Evolutionary conservation across 2,113 vertebrate genomes (phyloP).

Genomic region (Lynx canadensis): DNA sequence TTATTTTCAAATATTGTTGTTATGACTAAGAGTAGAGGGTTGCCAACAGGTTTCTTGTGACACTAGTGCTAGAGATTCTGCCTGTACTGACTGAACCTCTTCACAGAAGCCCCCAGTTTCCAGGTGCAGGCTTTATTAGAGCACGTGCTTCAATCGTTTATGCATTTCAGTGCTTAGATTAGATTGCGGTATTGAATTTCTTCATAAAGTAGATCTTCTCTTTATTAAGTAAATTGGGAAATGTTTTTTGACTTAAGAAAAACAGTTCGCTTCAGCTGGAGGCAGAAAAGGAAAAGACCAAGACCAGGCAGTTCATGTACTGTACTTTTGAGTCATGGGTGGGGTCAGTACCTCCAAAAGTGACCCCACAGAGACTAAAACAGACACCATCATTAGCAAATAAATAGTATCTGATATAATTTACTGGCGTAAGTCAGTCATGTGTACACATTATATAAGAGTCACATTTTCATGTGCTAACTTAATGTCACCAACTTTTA

Average conservation of each 20-base stretch:
- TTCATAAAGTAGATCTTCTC: conserved; percentile 70
- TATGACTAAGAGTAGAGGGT: conserved; percentile 56
- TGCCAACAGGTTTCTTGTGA: conserved; percentile 25
- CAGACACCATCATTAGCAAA: background rate
- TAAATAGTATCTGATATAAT: background rate
- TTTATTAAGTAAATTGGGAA: conserved; percentile 76
- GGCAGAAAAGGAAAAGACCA: background rate
- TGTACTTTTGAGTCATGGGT: background rate
- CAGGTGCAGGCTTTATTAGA: conserved; percentile 70
- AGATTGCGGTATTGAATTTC: conserved; percentile 60
- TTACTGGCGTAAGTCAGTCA: background rate
- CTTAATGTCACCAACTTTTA: background rate
- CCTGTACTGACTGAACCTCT: conserved; percentile 70
- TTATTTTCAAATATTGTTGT: conserved; percentile 53
- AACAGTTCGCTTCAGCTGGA: background rate
- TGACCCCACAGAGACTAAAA: background rate
- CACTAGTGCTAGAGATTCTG: background rate
- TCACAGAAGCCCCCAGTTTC: conserved; percentile 66
- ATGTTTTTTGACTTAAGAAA: conserved; percentile 74
- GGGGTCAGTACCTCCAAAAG: background rate
- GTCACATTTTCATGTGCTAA: background rate
- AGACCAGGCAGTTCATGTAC: background rate
- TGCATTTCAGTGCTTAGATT: conserved; percentile 69
- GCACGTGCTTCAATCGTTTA: conserved; percentile 70
- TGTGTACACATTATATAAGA: background rate